phyloP scores from a whole-genome alignment of 2,888 invertebrate genomes.

The Pollenia amentaria region DNA sequence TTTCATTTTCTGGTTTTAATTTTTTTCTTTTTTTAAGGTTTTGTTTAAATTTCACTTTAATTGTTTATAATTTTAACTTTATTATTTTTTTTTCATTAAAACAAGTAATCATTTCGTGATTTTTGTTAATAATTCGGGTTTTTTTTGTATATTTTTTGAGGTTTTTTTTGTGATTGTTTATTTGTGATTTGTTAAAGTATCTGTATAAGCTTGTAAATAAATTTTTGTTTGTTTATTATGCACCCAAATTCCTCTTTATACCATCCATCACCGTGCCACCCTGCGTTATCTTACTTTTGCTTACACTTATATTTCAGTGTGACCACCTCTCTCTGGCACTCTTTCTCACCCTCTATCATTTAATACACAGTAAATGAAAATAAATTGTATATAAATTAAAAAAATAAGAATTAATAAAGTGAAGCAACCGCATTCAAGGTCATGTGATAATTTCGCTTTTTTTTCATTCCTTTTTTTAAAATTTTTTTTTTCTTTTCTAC shows the following conservation, averaged over 20 bases:
- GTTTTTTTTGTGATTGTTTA: neutral
- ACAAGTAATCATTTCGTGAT: conserved; percentile 33
- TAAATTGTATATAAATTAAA: conserved; percentile 65
- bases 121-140: conserved; percentile 28
- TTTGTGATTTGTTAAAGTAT: conserved; percentile 2
- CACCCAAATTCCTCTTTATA: too few species aligned
- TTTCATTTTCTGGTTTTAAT: conserved; percentile 52
- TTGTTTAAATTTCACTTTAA: conserved; percentile 33
- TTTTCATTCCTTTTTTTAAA: neutral
- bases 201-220: neutral
- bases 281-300: too few species aligned
- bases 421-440: conserved; percentile 76
- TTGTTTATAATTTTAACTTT: neutral
- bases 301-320: neutral
- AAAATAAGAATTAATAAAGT: conserved; percentile 72
- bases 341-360: conserved; percentile 16
- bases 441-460: conserved; percentile 74
- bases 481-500: conserved; percentile 58
- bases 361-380: conserved; percentile 46
- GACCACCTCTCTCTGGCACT: neutral
- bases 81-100: conserved; percentile 12
- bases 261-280: too few species aligned
- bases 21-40: neutral
- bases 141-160: conserved; percentile 10
- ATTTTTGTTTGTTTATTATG: too few species aligned